phyloP scores from a whole-genome alignment of 2,888 invertebrate genomes.

The Tachina lurida region DNA sequence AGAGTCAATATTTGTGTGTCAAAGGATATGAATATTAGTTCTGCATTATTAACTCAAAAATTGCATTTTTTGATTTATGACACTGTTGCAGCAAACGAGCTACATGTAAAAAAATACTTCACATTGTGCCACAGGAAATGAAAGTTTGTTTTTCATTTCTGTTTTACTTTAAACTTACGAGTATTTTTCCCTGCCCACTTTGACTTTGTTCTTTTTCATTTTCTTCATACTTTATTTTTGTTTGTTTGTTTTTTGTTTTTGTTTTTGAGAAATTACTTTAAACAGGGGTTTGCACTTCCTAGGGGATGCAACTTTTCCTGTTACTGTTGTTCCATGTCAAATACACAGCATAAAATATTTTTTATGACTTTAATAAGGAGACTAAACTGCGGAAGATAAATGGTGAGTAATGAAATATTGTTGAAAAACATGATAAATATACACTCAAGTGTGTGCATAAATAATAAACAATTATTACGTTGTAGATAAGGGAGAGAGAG shows the following conservation, averaged over 20 bases:
- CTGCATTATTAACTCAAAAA: too few species aligned
- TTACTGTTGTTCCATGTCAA: conserved; percentile 21
- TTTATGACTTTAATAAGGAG: conserved; percentile 41
- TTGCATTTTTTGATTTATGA: too few species aligned
- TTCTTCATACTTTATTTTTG: not conserved
- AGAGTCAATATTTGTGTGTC: not conserved
- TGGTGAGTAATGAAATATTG: conserved; percentile 44
- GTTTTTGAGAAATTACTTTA: conserved; percentile 10
- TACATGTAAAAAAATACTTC: not conserved
- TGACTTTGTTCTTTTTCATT: not conserved
- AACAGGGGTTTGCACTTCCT: conserved; percentile 21
- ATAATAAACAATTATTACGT: conserved; percentile 21
- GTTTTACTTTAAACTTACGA: conserved; percentile 6
- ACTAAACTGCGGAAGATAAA: conserved; percentile 39
- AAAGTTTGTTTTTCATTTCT: conserved; percentile 55
- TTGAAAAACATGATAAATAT: conserved; percentile 42
- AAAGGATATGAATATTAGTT: too few species aligned
- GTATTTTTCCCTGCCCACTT: conserved; percentile 5
- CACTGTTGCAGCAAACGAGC: not conserved
- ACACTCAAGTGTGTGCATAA: conserved; percentile 30
- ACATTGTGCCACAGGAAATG: conserved; percentile 44
- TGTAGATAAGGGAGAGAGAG: not conserved
- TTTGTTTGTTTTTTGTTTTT: not conserved
- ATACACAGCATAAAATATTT: conserved; percentile 5
- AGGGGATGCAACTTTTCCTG: conserved; percentile 28